Evolutionary conservation across 2,113 vertebrate genomes (phyloP).

Genomic region (Nymphicus hollandicus): DNA sequence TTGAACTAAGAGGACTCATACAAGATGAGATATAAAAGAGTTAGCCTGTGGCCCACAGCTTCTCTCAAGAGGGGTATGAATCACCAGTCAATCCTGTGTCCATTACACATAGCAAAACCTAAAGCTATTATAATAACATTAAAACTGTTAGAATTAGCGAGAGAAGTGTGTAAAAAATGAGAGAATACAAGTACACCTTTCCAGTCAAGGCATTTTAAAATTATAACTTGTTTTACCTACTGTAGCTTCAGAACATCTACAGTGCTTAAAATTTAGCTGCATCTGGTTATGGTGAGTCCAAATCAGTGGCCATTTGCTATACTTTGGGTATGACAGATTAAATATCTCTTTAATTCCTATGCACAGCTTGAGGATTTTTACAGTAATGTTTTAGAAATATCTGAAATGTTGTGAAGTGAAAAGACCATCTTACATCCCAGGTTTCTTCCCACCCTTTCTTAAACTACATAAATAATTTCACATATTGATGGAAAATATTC

Average conservation of each 20-base stretch:
- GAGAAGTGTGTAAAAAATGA: not conserved
- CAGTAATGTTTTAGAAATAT: not conserved
- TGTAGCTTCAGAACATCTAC: not conserved
- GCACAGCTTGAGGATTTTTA: not conserved
- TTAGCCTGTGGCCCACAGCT: accelerated
- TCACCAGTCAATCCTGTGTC: not conserved
- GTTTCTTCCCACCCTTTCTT: not conserved
- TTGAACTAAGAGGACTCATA: not conserved
- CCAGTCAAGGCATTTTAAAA: not conserved
- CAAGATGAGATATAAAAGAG: not conserved
- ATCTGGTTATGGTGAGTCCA: not conserved
- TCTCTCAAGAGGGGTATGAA: not conserved
- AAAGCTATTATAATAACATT: not conserved
- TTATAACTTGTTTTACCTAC: not conserved
- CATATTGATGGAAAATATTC: not conserved
- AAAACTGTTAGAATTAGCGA: not conserved
- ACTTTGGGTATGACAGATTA: not conserved
- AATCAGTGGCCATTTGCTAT: not conserved
- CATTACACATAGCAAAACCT: not conserved
- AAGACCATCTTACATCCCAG: not conserved
- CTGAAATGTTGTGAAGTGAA: not conserved
- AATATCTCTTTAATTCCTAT: not conserved
- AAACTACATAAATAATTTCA: not conserved
- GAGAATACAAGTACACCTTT: not conserved
- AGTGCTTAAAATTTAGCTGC: not conserved